Evolutionary conservation across 1,140 invertebrate species (phyloP).

Genomic region (Cotesia glomerata): DNA sequence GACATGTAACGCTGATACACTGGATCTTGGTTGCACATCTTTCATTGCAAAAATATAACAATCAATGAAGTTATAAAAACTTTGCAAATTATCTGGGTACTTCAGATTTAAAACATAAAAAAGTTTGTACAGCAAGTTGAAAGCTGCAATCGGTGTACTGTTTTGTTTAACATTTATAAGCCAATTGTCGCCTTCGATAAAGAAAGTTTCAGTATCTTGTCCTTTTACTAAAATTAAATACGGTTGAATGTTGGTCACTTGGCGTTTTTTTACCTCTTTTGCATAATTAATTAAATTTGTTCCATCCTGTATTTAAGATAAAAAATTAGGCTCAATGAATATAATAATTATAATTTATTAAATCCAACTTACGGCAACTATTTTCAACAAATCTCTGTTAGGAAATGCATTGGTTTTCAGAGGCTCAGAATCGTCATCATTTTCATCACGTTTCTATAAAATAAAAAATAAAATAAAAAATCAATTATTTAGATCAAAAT

Average conservation of each 20-base stretch:
- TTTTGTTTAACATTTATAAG: not conserved
- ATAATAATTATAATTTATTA: not conserved
- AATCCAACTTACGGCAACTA: not conserved
- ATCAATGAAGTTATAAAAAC: slow-evolving; percentile 13
- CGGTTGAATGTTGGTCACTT: not conserved
- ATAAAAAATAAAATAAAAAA: not conserved
- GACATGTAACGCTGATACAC: not conserved
- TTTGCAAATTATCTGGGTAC: slow-evolving; percentile 7
- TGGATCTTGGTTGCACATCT: not conserved
- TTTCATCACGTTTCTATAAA: not conserved
- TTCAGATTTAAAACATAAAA: slow-evolving; percentile 3
- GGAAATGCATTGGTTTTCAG: not conserved
- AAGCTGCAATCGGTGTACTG: not conserved
- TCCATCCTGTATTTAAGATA: slow-evolving; percentile 1
- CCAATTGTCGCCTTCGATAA: slow-evolving; percentile 4
- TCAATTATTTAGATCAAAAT: not conserved
- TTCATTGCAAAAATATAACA: slow-evolving; percentile 3
- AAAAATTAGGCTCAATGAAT: not conserved
- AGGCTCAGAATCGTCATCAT: not conserved
- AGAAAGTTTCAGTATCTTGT: not conserved
- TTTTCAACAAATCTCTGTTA: not conserved
- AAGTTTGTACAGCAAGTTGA: slow-evolving; percentile 6
- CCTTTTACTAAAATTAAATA: slow-evolving; percentile 5
- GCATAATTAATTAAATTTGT: not conserved
- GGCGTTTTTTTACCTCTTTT: not conserved